Evolutionary conservation across 2,113 vertebrate genomes (phyloP).

Genomic region (Arvicanthis niloticus): DNA sequence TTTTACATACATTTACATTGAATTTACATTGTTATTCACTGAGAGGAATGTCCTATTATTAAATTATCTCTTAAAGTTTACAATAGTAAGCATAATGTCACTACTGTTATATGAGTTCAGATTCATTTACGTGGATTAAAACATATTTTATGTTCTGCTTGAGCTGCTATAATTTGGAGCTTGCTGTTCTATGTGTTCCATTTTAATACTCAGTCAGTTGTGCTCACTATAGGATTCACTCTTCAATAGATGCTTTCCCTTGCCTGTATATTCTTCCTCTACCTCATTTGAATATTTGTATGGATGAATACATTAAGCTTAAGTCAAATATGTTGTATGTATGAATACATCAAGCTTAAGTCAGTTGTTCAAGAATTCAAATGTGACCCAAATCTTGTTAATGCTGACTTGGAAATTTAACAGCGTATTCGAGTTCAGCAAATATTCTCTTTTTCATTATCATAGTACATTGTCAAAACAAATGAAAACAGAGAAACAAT

Average conservation of each 20-base stretch:
- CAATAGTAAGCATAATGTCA: background rate
- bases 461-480: slow-evolving; percentile 47
- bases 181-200: background rate
- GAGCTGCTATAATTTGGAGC: background rate
- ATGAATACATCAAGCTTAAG: background rate
- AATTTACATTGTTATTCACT: slow-evolving; percentile 37
- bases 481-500: slow-evolving; percentile 25
- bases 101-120: background rate
- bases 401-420: slow-evolving; percentile 34
- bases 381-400: slow-evolving; percentile 3
- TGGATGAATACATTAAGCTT: background rate
- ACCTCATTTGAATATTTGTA: slow-evolving; percentile 7
- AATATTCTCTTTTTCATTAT: slow-evolving; percentile 4
- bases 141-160: background rate
- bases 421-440: background rate
- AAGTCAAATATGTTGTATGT: background rate
- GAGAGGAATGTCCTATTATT: background rate
- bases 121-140: background rate
- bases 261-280: background rate
- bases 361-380: slow-evolving; percentile 1
- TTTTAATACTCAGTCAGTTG: slow-evolving; percentile 10
- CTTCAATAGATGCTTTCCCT: background rate
- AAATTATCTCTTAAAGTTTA: slow-evolving; percentile 18
- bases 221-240: background rate
- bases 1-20: background rate